phyloP scores from a whole-genome alignment of 2,888 invertebrate genomes.

The Halictus ligatus region DNA sequence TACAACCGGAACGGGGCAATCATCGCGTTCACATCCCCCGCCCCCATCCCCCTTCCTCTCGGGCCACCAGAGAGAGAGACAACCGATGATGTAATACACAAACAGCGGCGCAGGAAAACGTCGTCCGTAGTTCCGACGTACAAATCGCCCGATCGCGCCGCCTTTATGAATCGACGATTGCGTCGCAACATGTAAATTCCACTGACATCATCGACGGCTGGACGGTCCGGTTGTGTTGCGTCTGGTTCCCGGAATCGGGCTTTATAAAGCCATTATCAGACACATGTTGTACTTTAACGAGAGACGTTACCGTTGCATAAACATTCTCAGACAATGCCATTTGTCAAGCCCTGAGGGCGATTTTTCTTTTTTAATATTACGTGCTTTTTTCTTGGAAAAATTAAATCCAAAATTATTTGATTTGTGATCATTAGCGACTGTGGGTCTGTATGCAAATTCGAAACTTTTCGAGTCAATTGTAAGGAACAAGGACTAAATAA shows the following conservation, averaged over 20 bases:
- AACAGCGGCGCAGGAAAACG: background rate
- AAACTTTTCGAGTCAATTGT: no score
- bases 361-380: background rate
- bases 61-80: background rate
- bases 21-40: background rate
- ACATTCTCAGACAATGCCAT: background rate
- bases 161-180: constrained; percentile 1
- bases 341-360: background rate
- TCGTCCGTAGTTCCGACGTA: background rate
- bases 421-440: no score
- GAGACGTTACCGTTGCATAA: background rate
- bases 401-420: background rate
- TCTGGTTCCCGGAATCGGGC: constrained; percentile 1
- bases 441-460: no score
- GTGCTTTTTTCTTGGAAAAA: background rate
- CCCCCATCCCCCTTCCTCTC: background rate
- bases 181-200: constrained; percentile 20
- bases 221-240: background rate
- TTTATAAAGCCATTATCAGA: background rate
- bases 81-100: background rate
- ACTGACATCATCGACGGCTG: background rate
- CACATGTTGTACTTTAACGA: background rate
- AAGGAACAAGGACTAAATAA: no score
- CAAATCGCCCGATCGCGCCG: constrained; percentile 1
- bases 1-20: background rate